Conservation (phyloP, 2,797 vertebrate genomes). For the Cuculus canorus region DNA sequence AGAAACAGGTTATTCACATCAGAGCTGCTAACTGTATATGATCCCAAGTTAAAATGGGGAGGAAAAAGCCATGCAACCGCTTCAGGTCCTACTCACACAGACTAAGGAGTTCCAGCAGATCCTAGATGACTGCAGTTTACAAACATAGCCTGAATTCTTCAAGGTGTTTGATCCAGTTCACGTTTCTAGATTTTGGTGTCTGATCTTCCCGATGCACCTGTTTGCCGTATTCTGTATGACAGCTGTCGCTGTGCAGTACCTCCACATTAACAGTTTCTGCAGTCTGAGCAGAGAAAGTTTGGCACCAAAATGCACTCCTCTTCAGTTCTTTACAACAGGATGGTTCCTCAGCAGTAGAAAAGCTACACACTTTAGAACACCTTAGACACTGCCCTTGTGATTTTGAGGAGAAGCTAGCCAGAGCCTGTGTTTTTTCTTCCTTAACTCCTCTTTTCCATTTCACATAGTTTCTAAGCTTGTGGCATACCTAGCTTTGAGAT, state of each 20-base stretch:
- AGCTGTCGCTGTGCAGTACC: neutral
- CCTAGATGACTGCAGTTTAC: neutral
- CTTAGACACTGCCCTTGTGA: neutral
- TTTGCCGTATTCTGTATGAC: neutral
- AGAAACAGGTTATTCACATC: neutral
- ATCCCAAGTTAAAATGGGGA: neutral
- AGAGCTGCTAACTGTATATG: neutral
- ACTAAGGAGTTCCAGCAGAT: neutral
- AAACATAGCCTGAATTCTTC: neutral
- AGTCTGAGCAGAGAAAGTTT: neutral
- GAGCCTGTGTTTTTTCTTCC: neutral
- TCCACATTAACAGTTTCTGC: neutral
- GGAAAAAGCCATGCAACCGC: rapidly evolving
- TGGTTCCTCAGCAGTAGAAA: neutral
- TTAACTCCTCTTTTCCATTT: neutral
- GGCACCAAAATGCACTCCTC: neutral
- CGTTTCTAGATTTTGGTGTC: neutral
- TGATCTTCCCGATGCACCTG: neutral
- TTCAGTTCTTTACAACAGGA: neutral
- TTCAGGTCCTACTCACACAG: neutral
- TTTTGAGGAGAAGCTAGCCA: neutral
- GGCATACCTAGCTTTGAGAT: neutral
- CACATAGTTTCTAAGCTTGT: neutral
- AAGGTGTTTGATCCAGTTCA: neutral
- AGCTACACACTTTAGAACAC: neutral